Conservation (phyloP, 2,113 vertebrate genomes). For the Athene cunicularia region DNA sequence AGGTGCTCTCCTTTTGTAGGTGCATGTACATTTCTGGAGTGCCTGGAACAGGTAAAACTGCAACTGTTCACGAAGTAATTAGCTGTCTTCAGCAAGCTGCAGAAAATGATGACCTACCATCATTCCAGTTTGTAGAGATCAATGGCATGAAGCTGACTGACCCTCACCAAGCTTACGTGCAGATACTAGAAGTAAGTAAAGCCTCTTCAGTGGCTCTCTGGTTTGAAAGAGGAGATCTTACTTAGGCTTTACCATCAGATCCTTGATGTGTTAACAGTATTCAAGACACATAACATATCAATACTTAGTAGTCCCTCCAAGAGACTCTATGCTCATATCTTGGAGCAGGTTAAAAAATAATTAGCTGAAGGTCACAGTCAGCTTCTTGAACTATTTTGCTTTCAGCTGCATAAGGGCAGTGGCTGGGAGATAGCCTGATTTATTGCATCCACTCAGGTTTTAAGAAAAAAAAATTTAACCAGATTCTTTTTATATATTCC, state of each 20-base stretch:
- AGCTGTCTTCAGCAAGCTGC: slow-evolving; percentile 84
- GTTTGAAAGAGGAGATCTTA: not conserved
- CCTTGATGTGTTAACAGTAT: not conserved
- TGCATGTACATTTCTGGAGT: slow-evolving; percentile 99
- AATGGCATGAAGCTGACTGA: slow-evolving; percentile 99
- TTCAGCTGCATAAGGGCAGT: not conserved
- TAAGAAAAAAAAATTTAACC: not conserved
- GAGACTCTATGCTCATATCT: not conserved
- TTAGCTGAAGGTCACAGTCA: not conserved
- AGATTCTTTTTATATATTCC: not conserved
- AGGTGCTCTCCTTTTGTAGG: slow-evolving; percentile 60
- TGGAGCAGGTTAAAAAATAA: not conserved
- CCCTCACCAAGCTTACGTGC: slow-evolving; percentile 94
- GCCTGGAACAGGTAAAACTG: slow-evolving; percentile 96
- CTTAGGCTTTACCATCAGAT: not conserved
- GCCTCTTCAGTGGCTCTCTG: not conserved
- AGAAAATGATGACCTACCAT: slow-evolving; percentile 80
- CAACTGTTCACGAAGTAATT: slow-evolving; percentile 92
- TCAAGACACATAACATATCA: not conserved
- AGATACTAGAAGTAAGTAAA: slow-evolving; percentile 87
- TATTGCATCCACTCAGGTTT: not conserved
- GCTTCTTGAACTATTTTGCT: not conserved
- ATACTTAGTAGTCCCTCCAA: not conserved
- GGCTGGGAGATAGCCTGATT: not conserved
- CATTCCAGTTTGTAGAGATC: slow-evolving; percentile 88